Evolutionary conservation across 2,888 invertebrate genomes (phyloP), one percentile per base, ranked within the genome.

Genomic region (Leucozona laternaria): DNA sequence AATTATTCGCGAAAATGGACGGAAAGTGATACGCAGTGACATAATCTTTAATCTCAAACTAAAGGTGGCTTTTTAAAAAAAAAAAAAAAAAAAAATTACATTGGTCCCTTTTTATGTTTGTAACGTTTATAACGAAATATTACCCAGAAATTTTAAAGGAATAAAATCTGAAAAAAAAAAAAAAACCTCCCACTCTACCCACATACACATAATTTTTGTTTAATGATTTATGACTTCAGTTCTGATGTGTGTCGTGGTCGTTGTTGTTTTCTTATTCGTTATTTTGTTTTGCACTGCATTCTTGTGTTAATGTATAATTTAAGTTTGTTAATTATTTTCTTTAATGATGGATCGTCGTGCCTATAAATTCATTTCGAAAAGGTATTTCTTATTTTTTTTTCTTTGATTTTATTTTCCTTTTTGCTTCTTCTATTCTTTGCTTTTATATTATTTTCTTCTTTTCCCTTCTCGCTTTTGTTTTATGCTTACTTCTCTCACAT

Each of bases 331-430:
- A 91, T 90, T 90, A 91, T 92, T 92, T 92, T 91, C 89, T 90
- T 91, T 94, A 95, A 95, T 94, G 94, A 95, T 95, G 95, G 95
- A 95, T 95, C 95, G 95, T 94, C 95, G 95, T 94, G 95, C 95
- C 94, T 95, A 95, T 94, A 95, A 95, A 94, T 95, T 95, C 95
- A 95, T 95, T 95, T 95, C 95, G 93, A 95, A 95, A 95, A 96
- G 95, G 95, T 96, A 95, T 95, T 95, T 95, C 94, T 92, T 91
- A 93, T 93, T 93, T 93, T 91, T 93, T 93, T 93, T 93, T 93
- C 93, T 45, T 88, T 73, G 53, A 66, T 81, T 76, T 66, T 79
- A 50, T 79, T 66, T 60, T 57, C 70, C 55, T 64, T 85, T 62
- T 81, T 70, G 79, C 81, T 71, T 86, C 43, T 76, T 13, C 11